Evolutionary conservation across 2,888 invertebrate species (phyloP).

Genomic region (Melinopterus prodromus): DNA sequence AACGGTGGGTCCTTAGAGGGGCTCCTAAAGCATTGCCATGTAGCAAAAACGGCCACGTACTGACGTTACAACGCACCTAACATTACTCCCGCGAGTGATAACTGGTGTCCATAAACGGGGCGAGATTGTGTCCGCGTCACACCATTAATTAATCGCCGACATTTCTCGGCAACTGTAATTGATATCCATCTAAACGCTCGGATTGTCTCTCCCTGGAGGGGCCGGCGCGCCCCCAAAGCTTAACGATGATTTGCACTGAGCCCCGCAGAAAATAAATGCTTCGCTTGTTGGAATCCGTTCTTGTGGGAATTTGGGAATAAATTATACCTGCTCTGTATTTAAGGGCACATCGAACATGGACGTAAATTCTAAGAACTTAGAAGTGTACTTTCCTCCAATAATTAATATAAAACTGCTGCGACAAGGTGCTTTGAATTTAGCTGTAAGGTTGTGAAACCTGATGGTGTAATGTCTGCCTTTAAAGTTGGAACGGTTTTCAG

Average conservation of each 20-base stretch:
- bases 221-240: background rate
- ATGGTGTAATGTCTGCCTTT: too few species aligned
- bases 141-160: background rate
- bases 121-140: background rate
- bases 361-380: background rate
- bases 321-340: background rate
- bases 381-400: background rate
- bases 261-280: background rate
- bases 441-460: background rate
- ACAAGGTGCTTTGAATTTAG: background rate
- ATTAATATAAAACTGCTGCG: background rate
- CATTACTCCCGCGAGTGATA: background rate
- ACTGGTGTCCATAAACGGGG: slow-evolving; percentile 4
- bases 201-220: background rate
- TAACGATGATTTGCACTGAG: background rate
- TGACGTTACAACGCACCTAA: background rate
- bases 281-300: background rate
- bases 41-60: background rate
- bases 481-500: too few species aligned
- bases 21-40: background rate
- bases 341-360: background rate
- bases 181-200: background rate
- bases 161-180: slow-evolving; percentile 4
- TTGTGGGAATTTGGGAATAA: background rate
- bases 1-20: background rate